Conservation (phyloP, 2,888 invertebrate species). For the Drepana falcataria region DNA sequence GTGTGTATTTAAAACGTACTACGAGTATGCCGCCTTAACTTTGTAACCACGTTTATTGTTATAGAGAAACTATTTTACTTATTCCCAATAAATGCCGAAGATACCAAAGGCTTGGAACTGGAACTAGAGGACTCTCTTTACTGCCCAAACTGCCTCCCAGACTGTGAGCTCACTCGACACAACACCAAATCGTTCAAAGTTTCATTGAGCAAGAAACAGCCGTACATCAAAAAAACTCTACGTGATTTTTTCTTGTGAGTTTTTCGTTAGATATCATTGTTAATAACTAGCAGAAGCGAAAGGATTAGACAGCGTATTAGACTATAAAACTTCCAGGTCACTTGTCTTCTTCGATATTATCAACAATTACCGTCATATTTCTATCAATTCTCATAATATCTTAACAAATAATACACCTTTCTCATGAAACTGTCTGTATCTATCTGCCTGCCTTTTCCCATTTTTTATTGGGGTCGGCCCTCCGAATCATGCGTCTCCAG, state of each 20-base stretch:
- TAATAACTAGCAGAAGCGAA: background rate
- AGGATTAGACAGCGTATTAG: too few relatives aligned
- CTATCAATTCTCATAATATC: too few relatives aligned
- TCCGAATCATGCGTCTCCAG: too few relatives aligned
- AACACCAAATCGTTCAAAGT: constrained; percentile 41
- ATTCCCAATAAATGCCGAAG: constrained; percentile 33
- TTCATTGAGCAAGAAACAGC: constrained; percentile 4
- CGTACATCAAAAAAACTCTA: constrained; percentile 3
- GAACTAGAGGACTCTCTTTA: constrained; percentile 75
- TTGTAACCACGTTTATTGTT: background rate
- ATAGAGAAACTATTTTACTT: constrained; percentile 53
- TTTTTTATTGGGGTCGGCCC: too few relatives aligned
- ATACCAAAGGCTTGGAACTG: constrained; percentile 53
- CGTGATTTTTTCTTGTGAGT: constrained; percentile 15
- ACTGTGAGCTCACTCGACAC: constrained; percentile 70
- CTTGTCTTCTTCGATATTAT: too few relatives aligned
- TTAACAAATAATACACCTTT: too few relatives aligned
- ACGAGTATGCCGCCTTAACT: constrained; percentile 11
- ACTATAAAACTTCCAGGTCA: too few relatives aligned
- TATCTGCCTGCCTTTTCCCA: too few relatives aligned
- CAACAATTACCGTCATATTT: too few relatives aligned
- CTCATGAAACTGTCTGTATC: too few relatives aligned
- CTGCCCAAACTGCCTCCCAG: constrained; percentile 78
- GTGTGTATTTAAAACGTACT: too few relatives aligned
- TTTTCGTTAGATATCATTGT: background rate